Base-by-base conservation (phyloP, 2,113 vertebrate genomes). In the Lampris megalopsis region DNA sequence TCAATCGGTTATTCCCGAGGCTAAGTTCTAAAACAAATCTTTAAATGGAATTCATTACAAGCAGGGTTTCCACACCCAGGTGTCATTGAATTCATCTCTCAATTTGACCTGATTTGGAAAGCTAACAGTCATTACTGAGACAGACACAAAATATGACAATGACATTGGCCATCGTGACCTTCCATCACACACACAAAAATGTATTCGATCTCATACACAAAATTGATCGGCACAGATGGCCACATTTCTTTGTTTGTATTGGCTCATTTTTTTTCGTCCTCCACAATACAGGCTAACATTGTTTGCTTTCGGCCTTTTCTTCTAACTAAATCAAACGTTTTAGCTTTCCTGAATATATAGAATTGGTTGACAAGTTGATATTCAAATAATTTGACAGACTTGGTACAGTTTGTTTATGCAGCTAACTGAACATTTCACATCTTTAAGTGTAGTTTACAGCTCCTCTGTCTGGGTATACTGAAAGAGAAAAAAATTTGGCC, bases 1-100 rank as follows among this genome's bases (percentile, higher is more conserved):
- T 94, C 88, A 92, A 93, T 92, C 90, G 88, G 89, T 92, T 91
- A 87, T 90, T 92, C 92, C 90, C 81, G 75, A 84, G 90, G 94
- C 91, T 93, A 93, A 93, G 93, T 93, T 90, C 88, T 93, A 92
- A 94, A 94, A 93, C 90, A 91, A 94, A 94, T 94, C 91, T 91
- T 94, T 93, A 94, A 92, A 92, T 90, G 89, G 90, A 92, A 93
- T 94, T 93, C 92, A 93, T 93, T 93, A 94, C 83, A 87, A 89
- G 85, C 90, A 83, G 75, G 81, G 89, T 91, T 92, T 88, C 86
- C 85, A 79, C 87, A 87, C 84, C 83, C 89, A 92, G 89, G 92
- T 94, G 92, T 92, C 93, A 93, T 88, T 91, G 90, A 93, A 94
- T 92, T 90, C 89, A 91, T 94, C 91, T 93, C 89, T 91, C 84